Evolutionary conservation across 2,797 vertebrate genomes (phyloP), one percentile per base, ranked within the genome.

Genomic region (Coregonus sp.): DNA sequence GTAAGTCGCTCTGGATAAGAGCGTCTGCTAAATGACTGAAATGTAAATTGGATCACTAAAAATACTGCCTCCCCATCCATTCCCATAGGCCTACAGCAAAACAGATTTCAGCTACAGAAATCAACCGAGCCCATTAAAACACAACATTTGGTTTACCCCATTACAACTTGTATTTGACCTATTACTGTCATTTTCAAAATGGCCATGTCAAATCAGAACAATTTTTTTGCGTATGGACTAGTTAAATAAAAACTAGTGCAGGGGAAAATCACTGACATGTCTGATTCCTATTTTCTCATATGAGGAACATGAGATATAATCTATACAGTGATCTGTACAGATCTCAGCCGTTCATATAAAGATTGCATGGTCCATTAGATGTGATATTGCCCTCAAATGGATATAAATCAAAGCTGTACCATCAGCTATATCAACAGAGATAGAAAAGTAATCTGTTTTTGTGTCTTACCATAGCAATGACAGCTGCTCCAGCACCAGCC

Each of bases 401-500:
- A 73, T 50, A 20, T 67, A 11, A 67, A 67, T 72, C 50, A 29
- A 31, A 51, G 70, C 25, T 29, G 70, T 70, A 4, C 35, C 9
- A 63, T 63, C 20, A 25, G 59, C 20, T 63, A 35, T 37, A 67
- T 67, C 16, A 20, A 50, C n/a, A 2, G 50, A 52, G 70, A 29
- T 6, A 25, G 51, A 72, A 40, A 72, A 31, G n/a, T 2, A 2
- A 20, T 63, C 1, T 2, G 1, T 7, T 47, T 7, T 1, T 9
- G 37, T 35, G 72, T 40, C 96, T 97, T 93, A 99, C 98, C 98
- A 99, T 99, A 3, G 98, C 98, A 79, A 99, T 97, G 50, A 99
- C 97, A 4, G 97, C 98, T 35, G 97, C 98, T 91, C 98, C 98
- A 61, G 98, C 98, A 85, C 98, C 98, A 72, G 98, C 97, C 76